These are phyloP conservation scores for Molossus alvarezi DNA, from an alignment of 2,797 vertebrate genomes.

Conservation along the genomic window DNA sequence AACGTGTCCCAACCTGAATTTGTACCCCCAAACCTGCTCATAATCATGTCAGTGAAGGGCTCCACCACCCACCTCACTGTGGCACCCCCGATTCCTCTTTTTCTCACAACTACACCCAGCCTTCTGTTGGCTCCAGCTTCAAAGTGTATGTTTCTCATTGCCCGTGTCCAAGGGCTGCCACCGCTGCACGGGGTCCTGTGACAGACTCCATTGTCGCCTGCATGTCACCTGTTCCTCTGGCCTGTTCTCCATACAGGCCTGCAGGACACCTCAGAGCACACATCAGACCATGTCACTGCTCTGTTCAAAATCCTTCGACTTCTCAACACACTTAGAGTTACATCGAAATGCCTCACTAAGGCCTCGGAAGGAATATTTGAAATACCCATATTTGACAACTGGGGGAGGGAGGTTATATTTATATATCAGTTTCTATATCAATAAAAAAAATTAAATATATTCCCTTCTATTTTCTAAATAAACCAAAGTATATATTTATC, in stretches of 20 bases:
- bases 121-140: neutral
- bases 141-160: neutral
- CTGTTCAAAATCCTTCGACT: neutral
- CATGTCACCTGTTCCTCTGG: too few species aligned
- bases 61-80: neutral
- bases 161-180: neutral
- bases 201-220: neutral
- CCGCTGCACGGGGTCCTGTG: neutral
- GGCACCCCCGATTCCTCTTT: neutral
- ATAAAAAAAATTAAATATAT: neutral
- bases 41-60: neutral
- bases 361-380: neutral
- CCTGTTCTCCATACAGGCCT: neutral
- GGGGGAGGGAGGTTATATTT: neutral
- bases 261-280: neutral
- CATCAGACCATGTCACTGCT: neutral
- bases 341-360: neutral
- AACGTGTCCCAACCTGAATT: neutral
- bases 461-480: constrained; percentile 40
- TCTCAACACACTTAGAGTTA: neutral
- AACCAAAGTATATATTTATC: neutral
- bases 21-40: neutral
- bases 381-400: neutral
- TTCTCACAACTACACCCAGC: neutral
- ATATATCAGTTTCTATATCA: neutral